phyloP scores from a whole-genome alignment of 2,113 vertebrate genomes.

The Strigops habroptila region DNA sequence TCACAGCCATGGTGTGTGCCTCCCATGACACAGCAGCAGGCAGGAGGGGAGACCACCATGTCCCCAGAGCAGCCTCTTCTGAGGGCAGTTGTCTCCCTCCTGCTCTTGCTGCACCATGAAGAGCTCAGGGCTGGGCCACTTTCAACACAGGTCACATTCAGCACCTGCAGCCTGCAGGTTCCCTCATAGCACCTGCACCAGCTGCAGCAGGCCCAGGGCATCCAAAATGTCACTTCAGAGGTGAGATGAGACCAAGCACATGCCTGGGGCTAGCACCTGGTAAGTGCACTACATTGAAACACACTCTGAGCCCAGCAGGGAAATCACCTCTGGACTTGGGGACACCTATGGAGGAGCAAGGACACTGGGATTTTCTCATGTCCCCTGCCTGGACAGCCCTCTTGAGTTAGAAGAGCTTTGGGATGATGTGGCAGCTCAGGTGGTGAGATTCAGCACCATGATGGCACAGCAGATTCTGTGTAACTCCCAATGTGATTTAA shows the following conservation, averaged over 20 bases:
- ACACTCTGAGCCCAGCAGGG: background rate
- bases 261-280: background rate
- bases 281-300: background rate
- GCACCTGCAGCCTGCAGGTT: background rate
- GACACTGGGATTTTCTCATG: background rate
- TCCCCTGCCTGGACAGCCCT: background rate
- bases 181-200: background rate
- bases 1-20: rapidly evolving
- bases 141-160: background rate
- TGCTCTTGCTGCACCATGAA: rapidly evolving
- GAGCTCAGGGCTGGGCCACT: background rate
- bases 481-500: background rate
- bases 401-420: background rate
- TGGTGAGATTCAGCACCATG: rapidly evolving
- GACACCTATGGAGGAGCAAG: background rate
- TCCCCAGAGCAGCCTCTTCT: background rate
- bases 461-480: background rate
- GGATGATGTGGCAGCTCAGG: background rate
- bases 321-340: background rate
- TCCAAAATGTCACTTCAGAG: background rate
- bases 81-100: background rate
- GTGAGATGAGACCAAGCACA: background rate
- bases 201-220: background rate
- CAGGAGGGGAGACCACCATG: background rate
- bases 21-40: background rate